phyloP scores from a whole-genome alignment of 2,888 invertebrate species.

The Nomada fabriciana region DNA sequence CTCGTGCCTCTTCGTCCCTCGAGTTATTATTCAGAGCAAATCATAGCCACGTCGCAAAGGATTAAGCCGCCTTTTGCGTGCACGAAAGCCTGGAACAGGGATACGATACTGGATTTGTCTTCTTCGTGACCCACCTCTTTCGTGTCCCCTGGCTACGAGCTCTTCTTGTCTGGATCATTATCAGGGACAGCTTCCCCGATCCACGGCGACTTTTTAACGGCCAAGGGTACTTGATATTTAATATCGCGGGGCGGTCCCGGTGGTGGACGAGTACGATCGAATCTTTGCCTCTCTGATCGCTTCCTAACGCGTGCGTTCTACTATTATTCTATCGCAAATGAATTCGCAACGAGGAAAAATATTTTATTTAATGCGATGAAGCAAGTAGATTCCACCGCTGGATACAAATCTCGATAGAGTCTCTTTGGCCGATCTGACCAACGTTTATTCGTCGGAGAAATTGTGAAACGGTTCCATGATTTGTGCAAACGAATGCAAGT shows the following conservation, averaged over 20 bases:
- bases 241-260: neutral
- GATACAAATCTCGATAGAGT: constrained; percentile 19
- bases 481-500: constrained; percentile 64
- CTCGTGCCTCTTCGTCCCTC: constrained; percentile 69
- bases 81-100: constrained; percentile 68
- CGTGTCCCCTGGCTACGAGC: constrained; percentile 54
- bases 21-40: constrained; percentile 83
- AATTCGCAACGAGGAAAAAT: neutral
- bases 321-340: no score
- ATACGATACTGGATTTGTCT: constrained; percentile 60
- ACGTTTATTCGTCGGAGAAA: constrained; percentile 54
- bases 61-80: constrained; percentile 78
- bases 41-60: constrained; percentile 71
- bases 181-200: constrained; percentile 8
- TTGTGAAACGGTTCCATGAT: constrained; percentile 48
- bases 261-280: neutral
- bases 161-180: constrained; percentile 51
- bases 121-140: constrained; percentile 67
- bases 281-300: no score
- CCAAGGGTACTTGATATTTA: neutral
- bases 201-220: constrained; percentile 22
- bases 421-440: constrained; percentile 33
- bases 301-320: no score
- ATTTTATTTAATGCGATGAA: neutral
- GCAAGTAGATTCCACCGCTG: neutral